phyloP scores from a whole-genome alignment of 2,113 vertebrate species.

The Phoenicopterus ruber region DNA sequence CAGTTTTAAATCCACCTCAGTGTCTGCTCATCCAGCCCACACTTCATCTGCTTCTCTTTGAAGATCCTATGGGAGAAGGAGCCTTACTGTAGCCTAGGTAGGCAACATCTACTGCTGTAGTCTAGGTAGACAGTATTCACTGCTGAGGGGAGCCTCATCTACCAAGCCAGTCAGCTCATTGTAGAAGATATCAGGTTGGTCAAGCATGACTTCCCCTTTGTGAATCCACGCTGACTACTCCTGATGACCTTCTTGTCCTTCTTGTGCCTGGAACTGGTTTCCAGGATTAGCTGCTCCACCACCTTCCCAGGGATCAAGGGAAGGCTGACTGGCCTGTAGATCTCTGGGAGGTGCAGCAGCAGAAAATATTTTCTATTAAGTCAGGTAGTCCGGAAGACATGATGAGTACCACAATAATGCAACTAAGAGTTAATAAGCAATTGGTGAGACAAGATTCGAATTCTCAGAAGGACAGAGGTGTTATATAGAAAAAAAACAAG shows the following conservation, averaged over 20 bases:
- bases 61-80: not conserved
- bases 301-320: not conserved
- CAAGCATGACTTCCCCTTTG: no score
- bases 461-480: not conserved
- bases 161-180: not conserved
- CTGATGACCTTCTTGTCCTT: not conserved
- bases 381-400: not conserved
- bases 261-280: not conserved
- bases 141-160: not conserved
- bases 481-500: not conserved
- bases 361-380: not conserved
- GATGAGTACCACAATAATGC: not conserved
- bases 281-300: not conserved
- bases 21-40: not conserved
- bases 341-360: not conserved
- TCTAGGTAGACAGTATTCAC: not conserved
- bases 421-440: not conserved
- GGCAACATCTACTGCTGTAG: not conserved
- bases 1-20: not conserved
- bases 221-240: not conserved
- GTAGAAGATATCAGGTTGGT: not conserved
- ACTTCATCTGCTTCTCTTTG: not conserved
- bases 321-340: not conserved
- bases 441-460: not conserved
- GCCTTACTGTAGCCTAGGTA: not conserved